Conservation (phyloP, 1,140 invertebrate species). For the Lepidurus apus region DNA sequence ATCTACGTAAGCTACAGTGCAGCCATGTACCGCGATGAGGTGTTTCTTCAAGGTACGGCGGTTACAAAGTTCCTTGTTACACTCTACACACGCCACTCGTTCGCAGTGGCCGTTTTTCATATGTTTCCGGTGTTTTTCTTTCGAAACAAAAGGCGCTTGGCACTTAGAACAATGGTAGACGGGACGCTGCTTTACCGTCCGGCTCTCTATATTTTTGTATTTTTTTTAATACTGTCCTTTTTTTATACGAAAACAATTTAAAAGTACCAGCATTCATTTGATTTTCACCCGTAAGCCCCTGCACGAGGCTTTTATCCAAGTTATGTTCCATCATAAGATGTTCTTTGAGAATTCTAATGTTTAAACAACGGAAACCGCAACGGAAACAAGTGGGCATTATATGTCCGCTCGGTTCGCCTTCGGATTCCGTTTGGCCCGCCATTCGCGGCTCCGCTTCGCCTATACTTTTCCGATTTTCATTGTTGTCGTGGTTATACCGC, state of each 20-base stretch:
- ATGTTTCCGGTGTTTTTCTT: conserved; percentile 2
- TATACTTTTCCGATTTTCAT: background rate
- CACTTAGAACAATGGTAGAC: background rate
- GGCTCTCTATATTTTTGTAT: background rate
- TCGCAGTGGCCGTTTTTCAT: background rate
- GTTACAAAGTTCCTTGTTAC: background rate
- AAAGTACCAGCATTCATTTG: background rate
- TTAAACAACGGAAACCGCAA: background rate
- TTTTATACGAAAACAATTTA: background rate
- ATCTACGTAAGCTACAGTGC: background rate
- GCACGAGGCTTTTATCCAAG: background rate
- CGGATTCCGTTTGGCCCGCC: background rate
- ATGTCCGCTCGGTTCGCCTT: background rate
- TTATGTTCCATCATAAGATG: conserved; percentile 9
- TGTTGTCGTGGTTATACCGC: background rate
- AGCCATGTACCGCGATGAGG: background rate
- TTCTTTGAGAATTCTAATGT: background rate
- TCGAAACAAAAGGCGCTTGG: background rate
- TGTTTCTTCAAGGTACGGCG: background rate
- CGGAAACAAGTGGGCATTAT: background rate
- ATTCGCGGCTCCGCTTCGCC: background rate
- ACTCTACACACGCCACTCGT: background rate
- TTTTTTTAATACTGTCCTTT: background rate
- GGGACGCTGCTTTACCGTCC: background rate
- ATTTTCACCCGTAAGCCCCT: background rate